phyloP scores from a whole-genome alignment of 2,888 invertebrate species.

The Epinotia brunnichana region DNA sequence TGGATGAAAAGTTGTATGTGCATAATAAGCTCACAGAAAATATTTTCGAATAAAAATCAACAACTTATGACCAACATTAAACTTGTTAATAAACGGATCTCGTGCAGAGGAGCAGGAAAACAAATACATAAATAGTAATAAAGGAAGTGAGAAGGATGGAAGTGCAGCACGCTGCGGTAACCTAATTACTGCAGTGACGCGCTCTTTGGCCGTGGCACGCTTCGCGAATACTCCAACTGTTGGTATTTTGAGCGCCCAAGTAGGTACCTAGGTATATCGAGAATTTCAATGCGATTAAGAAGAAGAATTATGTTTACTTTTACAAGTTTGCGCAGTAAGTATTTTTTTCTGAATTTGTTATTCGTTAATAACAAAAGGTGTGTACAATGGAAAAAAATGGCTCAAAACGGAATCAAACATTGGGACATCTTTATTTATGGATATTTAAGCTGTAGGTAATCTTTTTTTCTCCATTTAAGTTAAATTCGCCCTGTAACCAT shows the following conservation, averaged over 20 bases:
- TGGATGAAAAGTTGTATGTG: background rate
- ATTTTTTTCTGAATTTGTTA: too few relatives aligned
- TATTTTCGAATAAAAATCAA: background rate
- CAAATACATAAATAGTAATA: constrained; percentile 18
- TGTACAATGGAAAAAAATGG: too few relatives aligned
- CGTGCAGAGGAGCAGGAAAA: constrained; percentile 3
- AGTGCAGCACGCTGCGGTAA: constrained; percentile 50
- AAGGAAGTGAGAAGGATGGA: constrained; percentile 29
- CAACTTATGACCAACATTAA: background rate
- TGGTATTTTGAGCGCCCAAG: background rate
- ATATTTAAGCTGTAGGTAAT: too few relatives aligned
- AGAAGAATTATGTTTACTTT: background rate
- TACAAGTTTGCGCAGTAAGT: too few relatives aligned
- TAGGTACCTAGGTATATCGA: background rate
- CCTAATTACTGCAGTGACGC: constrained; percentile 49
- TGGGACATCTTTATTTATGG: too few relatives aligned
- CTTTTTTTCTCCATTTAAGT: too few relatives aligned
- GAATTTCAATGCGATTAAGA: background rate
- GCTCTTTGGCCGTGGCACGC: constrained; percentile 34
- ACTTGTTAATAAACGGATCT: background rate
- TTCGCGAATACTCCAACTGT: constrained; percentile 30
- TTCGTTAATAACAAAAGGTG: too few relatives aligned
- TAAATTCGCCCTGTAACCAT: too few relatives aligned
- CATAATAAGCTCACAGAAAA: too few relatives aligned
- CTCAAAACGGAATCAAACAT: too few relatives aligned